Evolutionary conservation across 2,113 vertebrate species (phyloP).

Genomic region (Heptranchias perlo): DNA sequence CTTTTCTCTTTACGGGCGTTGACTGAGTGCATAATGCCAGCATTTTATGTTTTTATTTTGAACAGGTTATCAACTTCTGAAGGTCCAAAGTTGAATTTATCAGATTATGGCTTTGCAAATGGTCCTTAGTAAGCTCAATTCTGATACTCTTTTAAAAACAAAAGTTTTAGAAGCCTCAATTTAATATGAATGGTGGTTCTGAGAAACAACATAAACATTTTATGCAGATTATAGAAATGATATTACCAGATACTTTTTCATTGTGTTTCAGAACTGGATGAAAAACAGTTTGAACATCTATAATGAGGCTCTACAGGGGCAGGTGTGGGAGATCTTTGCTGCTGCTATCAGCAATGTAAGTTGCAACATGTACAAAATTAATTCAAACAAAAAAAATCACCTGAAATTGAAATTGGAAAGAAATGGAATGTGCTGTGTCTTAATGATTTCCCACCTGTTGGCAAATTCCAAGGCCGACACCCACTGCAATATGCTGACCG

Average conservation of each 20-base stretch:
- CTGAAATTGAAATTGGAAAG: not conserved
- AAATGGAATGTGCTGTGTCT: not conserved
- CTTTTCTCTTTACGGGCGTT: not conserved
- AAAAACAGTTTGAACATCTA: slow-evolving; percentile 80
- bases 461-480: not conserved
- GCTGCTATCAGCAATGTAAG: slow-evolving; percentile 69
- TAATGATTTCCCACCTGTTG: not conserved
- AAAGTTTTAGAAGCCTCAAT: not conserved
- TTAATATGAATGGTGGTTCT: not conserved
- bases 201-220: not conserved
- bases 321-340: slow-evolving; percentile 83
- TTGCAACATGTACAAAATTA: slow-evolving; percentile 29
- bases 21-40: not conserved
- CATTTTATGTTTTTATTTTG: not conserved
- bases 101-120: not conserved
- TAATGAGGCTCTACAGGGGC: slow-evolving; percentile 62
- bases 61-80: not conserved
- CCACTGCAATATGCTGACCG: not conserved
- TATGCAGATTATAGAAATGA: not conserved
- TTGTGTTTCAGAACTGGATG: slow-evolving; percentile 83
- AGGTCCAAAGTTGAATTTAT: not conserved
- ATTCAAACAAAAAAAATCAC: not conserved
- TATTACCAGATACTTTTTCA: not conserved
- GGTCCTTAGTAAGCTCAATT: not conserved
- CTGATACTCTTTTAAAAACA: not conserved